Evolutionary conservation across 2,797 vertebrate genomes (phyloP), one percentile per base, ranked within the genome.

Genomic region (Furcifer pardalis): DNA sequence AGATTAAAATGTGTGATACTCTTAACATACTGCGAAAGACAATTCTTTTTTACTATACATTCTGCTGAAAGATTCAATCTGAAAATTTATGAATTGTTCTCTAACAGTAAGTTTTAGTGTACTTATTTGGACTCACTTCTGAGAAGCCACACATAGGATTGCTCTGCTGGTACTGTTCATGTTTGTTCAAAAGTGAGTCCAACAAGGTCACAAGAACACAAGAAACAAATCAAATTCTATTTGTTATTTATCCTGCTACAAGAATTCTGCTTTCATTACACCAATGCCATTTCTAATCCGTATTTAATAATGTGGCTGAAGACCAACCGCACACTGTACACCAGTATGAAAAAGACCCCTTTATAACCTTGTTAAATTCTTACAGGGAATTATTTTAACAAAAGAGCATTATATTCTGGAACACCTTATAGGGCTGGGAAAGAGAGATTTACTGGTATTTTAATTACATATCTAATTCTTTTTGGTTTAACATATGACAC

Each of bases 331-430:
- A 84, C 92, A 90, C 89, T 92, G 93, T 90, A 87, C 90, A 86
- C 5, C 66, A 88, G 91, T 87, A 91, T 76, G 94, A 90, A 90
- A 90, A 40, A 44, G 72, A 81, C 12, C 27, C 89, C 19, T 92
- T 90, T 90, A 90, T 88, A 93, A 88, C 92, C 94, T 80, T 89
- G 72, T 87, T 74, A 93, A 94, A 93, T 92, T 94, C 93, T 88
- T 93, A 60, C 73, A 40, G 84, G 93, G 95, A 94, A 93, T 95
- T 95, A 93, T 74, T 69, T 32, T 90, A 93, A 95, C 95, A 95
- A 95, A 95, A 88, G 92, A 89, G 87, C 73, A 73, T 87, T 93
- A 76, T 95, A 84, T 90, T 91, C 93, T 86, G 52, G 10, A 92
- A 88, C 85, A 65, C 69, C 46, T 89, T 87, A 68, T 73, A 82